phyloP scores from a whole-genome alignment of 2,888 invertebrate genomes.

The Drosophila emarginata region DNA sequence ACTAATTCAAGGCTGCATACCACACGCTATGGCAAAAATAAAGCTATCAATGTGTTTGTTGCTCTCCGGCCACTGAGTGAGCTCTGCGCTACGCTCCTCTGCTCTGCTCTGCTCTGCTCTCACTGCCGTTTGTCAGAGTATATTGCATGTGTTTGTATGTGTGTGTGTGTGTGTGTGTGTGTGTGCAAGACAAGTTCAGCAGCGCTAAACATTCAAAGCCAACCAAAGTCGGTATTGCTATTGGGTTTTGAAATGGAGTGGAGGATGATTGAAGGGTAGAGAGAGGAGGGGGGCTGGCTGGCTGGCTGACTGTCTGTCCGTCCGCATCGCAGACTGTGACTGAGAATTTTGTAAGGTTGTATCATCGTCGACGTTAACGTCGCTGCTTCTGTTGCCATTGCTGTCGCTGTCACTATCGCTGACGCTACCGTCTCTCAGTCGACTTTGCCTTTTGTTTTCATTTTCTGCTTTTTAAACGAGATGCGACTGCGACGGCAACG shows the following conservation, averaged over 20 bases:
- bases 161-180: constrained; percentile 36
- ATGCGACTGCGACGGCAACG: constrained; percentile 52
- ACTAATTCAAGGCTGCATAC: constrained; percentile 83
- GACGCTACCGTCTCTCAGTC: constrained; percentile 37
- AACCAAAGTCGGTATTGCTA: constrained; percentile 22
- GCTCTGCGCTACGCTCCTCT: constrained; percentile 1
- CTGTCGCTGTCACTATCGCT: constrained; percentile 30
- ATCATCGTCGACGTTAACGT: constrained; percentile 55
- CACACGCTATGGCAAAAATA: constrained; percentile 78
- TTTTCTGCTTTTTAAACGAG: constrained; percentile 68
- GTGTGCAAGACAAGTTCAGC: constrained; percentile 76
- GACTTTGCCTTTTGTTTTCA: constrained; percentile 67
- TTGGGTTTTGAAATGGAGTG: constrained; percentile 9
- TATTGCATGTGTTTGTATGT: too few species aligned
- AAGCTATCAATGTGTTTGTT: constrained; percentile 67
- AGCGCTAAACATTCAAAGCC: constrained; percentile 78
- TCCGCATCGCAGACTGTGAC: constrained; percentile 48
- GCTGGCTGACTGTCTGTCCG: too few species aligned
- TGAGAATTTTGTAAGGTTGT: constrained; percentile 75
- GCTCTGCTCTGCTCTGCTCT: constrained; percentile 5
- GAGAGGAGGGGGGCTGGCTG: not conserved
- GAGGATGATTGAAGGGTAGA: not conserved
- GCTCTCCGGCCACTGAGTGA: constrained; percentile 21
- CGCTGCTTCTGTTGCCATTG: constrained; percentile 13
- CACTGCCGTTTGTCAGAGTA: constrained; percentile 6